These are phyloP conservation scores for Pterocles burchelli DNA, from an alignment of 2,113 vertebrate genomes.

Conservation along the genomic window DNA sequence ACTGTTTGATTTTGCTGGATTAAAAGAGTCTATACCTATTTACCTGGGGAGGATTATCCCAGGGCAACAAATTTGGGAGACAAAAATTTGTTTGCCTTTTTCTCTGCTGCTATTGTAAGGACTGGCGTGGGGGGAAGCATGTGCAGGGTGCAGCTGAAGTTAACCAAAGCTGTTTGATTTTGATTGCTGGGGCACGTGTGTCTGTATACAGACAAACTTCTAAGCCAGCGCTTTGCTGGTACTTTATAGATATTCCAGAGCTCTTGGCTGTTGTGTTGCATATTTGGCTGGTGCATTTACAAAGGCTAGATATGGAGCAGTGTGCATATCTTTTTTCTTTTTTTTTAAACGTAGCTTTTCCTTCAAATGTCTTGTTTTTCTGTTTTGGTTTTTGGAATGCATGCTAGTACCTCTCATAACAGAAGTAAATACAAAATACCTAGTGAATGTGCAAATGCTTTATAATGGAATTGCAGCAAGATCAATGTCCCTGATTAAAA, in stretches of 20 bases:
- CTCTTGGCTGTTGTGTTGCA: neutral
- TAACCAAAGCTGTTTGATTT: neutral
- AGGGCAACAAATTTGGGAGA: neutral
- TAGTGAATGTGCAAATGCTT: neutral
- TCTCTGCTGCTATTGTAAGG: neutral
- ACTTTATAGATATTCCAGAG: neutral
- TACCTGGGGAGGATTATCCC: neutral
- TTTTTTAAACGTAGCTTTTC: neutral
- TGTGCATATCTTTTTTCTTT: too few species aligned
- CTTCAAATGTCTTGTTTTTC: neutral
- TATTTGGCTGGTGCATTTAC: neutral
- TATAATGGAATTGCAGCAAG: neutral
- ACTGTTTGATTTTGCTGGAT: neutral
- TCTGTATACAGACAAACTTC: neutral
- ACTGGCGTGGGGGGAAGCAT: neutral
- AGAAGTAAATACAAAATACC: neutral
- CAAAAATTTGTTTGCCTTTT: neutral
- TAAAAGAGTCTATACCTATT: neutral
- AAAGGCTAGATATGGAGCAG: neutral
- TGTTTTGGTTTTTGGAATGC: neutral
- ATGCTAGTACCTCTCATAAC: neutral
- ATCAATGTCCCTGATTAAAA: neutral
- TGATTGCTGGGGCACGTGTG: neutral
- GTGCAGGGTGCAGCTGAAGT: neutral
- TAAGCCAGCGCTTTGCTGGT: neutral